Percentiles rank a stretch among this genome's conserved stretches.
These are phyloP conservation scores for Pachypeltis micranthus DNA, from an alignment of 1,140 invertebrate species.

Conservation along the genomic window DNA sequence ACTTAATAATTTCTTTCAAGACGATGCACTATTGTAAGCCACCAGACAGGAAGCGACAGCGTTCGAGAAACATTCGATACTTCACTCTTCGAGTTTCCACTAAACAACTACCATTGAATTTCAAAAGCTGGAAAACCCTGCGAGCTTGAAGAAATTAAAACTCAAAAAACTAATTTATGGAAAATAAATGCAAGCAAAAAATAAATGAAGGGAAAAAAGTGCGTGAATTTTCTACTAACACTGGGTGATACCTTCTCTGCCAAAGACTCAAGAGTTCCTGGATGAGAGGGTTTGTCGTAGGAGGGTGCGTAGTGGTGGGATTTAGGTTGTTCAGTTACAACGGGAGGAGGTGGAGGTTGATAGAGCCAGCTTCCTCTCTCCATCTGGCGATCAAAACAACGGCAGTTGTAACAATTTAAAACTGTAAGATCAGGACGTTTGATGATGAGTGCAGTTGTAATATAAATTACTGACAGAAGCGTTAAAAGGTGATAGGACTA, in stretches of 20 bases:
- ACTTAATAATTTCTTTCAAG: no score
- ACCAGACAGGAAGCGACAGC: no score
- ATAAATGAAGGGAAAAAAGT: background rate
- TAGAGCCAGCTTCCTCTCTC: constrained; percentile 37
- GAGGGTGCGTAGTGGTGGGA: constrained; percentile 58
- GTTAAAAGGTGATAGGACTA: no score
- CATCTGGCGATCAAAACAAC: constrained; percentile 17
- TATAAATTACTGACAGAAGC: no score
- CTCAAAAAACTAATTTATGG: background rate
- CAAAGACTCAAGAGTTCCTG: constrained; percentile 79
- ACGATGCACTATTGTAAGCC: no score
- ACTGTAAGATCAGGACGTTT: background rate
- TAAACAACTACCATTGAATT: no score
- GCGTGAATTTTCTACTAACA: constrained; percentile 11
- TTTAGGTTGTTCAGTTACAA: constrained; percentile 82
- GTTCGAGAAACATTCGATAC: no score
- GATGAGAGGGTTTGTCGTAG: constrained; percentile 66
- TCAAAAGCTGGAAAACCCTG: no score
- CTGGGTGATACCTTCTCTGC: constrained; percentile 57
- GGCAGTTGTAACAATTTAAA: background rate
- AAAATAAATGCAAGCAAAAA: background rate
- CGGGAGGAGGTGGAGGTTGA: constrained; percentile 57
- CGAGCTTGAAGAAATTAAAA: no score
- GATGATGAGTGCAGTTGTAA: no score
- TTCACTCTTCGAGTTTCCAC: no score